Percentiles rank a stretch among this genome's conserved stretches.
Evolutionary conservation across 2,888 invertebrate genomes (phyloP).

Genomic region (Aphrophora alni): DNA sequence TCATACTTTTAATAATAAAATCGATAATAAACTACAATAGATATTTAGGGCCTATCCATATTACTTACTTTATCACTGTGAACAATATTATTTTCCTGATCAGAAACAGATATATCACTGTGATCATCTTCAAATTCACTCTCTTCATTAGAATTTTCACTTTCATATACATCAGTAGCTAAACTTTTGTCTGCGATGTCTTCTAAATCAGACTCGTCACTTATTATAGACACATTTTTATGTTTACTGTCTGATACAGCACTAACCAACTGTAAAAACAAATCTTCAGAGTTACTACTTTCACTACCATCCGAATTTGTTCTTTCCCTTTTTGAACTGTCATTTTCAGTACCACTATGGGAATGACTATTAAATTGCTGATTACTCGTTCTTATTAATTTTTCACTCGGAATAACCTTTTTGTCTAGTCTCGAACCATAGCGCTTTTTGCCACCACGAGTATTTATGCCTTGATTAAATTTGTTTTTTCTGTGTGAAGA

Average conservation of each 20-base stretch:
- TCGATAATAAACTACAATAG: too few species aligned
- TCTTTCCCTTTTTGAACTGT: background rate
- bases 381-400: background rate
- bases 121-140: conserved; percentile 56
- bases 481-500: background rate
- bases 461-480: background rate
- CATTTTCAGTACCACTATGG: background rate
- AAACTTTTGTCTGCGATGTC: background rate
- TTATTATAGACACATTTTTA: background rate
- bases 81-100: conserved; percentile 23
- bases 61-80: background rate
- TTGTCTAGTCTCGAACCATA: background rate
- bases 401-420: background rate
- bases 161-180: conserved; percentile 24
- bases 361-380: background rate
- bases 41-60: background rate
- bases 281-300: background rate
- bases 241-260: background rate
- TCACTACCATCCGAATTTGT: background rate
- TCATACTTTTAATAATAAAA: too few species aligned
- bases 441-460: background rate
- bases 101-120: conserved; percentile 41
- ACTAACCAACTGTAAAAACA: background rate
- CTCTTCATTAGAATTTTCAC: conserved; percentile 47
- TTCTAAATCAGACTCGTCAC: background rate